These are phyloP conservation scores for Drosophila mulleri DNA, from an alignment of 2,888 invertebrate genomes.

Conservation along the genomic window DNA sequence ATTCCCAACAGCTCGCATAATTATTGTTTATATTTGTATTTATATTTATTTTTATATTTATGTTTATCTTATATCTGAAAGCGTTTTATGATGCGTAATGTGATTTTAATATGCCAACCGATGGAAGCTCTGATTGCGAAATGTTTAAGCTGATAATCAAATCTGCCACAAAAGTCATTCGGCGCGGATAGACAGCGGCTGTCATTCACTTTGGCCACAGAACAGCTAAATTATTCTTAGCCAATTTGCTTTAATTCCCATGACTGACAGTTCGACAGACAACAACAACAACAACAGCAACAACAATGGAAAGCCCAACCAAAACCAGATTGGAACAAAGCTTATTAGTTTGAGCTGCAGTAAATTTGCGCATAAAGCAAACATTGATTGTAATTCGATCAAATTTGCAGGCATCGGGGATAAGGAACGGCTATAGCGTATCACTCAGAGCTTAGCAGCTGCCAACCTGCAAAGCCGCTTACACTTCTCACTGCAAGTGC, in stretches of 20 bases:
- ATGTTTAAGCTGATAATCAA: constrained; percentile 31
- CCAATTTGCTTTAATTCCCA: constrained; percentile 41
- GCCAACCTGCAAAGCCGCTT: constrained; percentile 18
- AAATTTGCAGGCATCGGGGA: not conserved
- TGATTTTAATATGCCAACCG: constrained; percentile 39
- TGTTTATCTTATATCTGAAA: constrained; percentile 44
- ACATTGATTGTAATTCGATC: constrained; percentile 15
- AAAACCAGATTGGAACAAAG: constrained; percentile 11
- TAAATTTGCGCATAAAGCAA: constrained; percentile 3
- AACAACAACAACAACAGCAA: not conserved
- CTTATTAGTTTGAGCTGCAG: constrained; percentile 12
- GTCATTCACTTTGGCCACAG: constrained; percentile 31
- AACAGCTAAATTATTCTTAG: constrained; percentile 27
- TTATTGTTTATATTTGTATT: constrained; percentile 34
- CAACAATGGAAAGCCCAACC: not conserved
- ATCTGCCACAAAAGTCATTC: constrained; percentile 17
- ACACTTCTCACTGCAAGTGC: not conserved
- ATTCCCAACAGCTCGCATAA: constrained; percentile 30
- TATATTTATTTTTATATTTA: constrained; percentile 30
- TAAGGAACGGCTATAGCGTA: not conserved
- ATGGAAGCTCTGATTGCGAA: constrained; percentile 36
- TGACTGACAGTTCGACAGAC: constrained; percentile 36
- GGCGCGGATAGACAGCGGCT: constrained; percentile 7
- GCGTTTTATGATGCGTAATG: constrained; percentile 54
- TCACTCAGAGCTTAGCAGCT: constrained; percentile 14